Conservation (phyloP, 2,797 vertebrate genomes). For the Limnodromus scolopaceus region DNA sequence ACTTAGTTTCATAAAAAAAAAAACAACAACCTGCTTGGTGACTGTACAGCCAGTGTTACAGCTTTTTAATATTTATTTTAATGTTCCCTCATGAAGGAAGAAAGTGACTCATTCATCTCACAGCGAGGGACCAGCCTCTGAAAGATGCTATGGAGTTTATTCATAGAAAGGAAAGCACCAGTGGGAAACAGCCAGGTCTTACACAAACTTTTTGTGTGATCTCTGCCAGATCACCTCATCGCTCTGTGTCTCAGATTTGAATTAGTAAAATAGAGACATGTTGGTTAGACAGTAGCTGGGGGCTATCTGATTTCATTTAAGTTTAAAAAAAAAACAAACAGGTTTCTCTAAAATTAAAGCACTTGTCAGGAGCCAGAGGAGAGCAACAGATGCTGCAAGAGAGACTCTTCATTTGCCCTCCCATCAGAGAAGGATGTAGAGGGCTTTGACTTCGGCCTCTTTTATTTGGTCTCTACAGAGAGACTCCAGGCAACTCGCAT, state of each 20-base stretch:
- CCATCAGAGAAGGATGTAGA: neutral
- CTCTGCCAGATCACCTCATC: neutral
- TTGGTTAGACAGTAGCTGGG: neutral
- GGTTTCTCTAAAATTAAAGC: neutral
- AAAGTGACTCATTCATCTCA: constrained; percentile 6
- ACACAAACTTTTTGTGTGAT: neutral
- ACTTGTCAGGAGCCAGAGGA: neutral
- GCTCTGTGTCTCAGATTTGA: neutral
- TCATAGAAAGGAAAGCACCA: neutral
- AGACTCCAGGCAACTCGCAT: neutral
- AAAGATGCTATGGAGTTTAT: neutral
- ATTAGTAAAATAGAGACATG: neutral
- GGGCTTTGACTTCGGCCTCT: neutral
- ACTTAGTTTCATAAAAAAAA: neutral
- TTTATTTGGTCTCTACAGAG: neutral
- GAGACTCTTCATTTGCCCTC: neutral
- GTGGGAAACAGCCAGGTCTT: neutral
- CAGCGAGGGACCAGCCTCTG: neutral
- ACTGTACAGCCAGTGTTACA: neutral
- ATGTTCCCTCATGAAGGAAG: neutral
- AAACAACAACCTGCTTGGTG: neutral
- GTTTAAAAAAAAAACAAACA: neutral
- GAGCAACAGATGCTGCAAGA: neutral
- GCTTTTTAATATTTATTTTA: constrained; percentile 17
- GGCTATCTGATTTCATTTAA: neutral